These are phyloP conservation scores for Oedothorax gibbosus DNA, from an alignment of 1,140 invertebrate genomes.

Conservation along the genomic window DNA sequence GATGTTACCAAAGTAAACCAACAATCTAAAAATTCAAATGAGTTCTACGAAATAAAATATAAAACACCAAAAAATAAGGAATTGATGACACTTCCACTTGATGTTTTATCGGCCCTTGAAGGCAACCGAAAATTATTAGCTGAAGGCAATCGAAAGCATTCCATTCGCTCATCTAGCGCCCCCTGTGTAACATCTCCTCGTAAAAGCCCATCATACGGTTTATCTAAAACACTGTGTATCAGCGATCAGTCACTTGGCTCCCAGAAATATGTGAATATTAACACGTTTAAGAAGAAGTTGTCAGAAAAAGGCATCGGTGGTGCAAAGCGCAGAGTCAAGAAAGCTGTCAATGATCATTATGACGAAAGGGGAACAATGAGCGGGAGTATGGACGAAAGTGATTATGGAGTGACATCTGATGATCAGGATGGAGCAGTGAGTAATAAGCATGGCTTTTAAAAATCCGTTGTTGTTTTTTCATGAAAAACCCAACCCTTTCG, in stretches of 20 bases:
- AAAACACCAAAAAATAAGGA: constrained; percentile 11
- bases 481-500: too few relatives aligned
- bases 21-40: neutral
- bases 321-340: constrained; percentile 2
- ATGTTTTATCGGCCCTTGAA: constrained; percentile 9
- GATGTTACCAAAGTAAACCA: neutral
- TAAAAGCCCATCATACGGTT: neutral
- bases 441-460: too few relatives aligned
- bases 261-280: constrained; percentile 24
- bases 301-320: constrained; percentile 6
- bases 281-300: constrained; percentile 17
- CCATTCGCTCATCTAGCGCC: constrained; percentile 14
- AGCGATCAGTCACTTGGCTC: constrained; percentile 30
- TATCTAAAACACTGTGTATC: constrained; percentile 28
- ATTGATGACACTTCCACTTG: neutral
- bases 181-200: neutral
- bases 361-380: neutral
- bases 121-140: too few relatives aligned
- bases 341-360: neutral
- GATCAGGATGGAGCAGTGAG: constrained; percentile 54
- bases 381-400: constrained; percentile 45
- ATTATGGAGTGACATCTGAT: constrained; percentile 44
- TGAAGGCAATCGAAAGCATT: neutral
- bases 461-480: too few relatives aligned
- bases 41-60: neutral